A percentile compares a stretch with the other conserved stretches of the same genome.
Evolutionary conservation across 2,113 vertebrate species (phyloP).

Genomic region (Columba livia): DNA sequence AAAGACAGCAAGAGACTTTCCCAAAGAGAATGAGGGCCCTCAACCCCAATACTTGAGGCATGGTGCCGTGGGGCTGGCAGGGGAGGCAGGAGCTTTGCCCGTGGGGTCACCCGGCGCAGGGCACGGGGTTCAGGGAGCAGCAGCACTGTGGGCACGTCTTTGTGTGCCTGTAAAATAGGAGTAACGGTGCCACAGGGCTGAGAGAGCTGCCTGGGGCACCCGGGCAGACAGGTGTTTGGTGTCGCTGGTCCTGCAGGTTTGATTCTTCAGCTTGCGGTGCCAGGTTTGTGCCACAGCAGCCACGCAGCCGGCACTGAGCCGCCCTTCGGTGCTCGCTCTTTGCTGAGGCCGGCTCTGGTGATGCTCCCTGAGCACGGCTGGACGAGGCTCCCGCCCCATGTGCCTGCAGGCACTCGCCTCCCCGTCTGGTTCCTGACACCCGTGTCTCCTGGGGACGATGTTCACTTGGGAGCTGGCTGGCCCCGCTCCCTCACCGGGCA

Average conservation of each 20-base stretch:
- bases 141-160: neutral
- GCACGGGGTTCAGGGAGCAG: accelerated
- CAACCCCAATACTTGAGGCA: accelerated
- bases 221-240: neutral
- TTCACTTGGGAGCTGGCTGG: neutral
- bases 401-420: accelerated
- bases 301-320: neutral
- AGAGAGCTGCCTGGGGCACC: neutral
- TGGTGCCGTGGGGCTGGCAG: neutral
- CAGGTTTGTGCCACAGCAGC: neutral
- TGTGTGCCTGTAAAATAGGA: neutral
- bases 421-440: neutral
- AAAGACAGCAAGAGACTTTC: neutral
- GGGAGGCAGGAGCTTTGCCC: neutral
- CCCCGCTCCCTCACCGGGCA: neutral
- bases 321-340: neutral
- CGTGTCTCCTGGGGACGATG: neutral
- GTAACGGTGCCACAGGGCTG: neutral
- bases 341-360: neutral
- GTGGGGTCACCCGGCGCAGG: neutral
- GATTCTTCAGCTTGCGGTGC: neutral
- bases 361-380: accelerated
- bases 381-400: accelerated
- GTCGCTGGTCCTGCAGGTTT: neutral
- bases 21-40: neutral